A percentile compares a stretch with the other conserved stretches of the same genome.
phyloP scores from a whole-genome alignment of 2,888 invertebrate genomes.

The Myopa tessellatipennis region DNA sequence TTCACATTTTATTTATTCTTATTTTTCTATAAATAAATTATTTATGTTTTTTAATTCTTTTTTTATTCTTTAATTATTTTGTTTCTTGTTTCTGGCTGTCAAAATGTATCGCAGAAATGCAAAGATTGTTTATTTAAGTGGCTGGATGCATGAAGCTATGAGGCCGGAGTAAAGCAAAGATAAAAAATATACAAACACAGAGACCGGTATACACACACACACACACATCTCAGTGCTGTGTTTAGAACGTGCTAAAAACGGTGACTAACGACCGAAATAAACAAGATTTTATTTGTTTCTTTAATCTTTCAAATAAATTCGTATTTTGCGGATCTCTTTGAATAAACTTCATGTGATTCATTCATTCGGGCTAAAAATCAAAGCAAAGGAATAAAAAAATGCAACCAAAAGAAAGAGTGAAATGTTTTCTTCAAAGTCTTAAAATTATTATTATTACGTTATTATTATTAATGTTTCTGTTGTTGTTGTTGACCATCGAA shows the following conservation, averaged over 20 bases:
- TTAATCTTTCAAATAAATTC: slow-evolving; percentile 9
- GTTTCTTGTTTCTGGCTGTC: slow-evolving; percentile 10
- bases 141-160: not conserved
- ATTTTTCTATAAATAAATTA: not conserved
- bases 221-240: not conserved
- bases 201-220: not conserved
- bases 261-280: slow-evolving; percentile 32
- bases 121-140: slow-evolving; percentile 26
- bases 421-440: not conserved
- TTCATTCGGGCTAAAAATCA: not conserved
- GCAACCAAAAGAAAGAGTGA: not conserved
- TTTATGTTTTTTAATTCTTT: not conserved
- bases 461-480: too few relatives aligned
- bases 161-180: not conserved
- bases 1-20: not conserved
- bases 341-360: slow-evolving; percentile 21
- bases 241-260: slow-evolving; percentile 30
- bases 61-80: not conserved
- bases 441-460: too few relatives aligned
- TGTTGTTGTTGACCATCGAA: slow-evolving; percentile 17
- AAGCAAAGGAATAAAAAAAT: not conserved
- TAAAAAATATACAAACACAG: slow-evolving; percentile 5
- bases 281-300: slow-evolving; percentile 13
- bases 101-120: slow-evolving; percentile 25
- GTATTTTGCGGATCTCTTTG: slow-evolving; percentile 1